Evolutionary conservation across 2,797 vertebrate species (phyloP).

Genomic region (Phrynocephalus guinanensis): DNA sequence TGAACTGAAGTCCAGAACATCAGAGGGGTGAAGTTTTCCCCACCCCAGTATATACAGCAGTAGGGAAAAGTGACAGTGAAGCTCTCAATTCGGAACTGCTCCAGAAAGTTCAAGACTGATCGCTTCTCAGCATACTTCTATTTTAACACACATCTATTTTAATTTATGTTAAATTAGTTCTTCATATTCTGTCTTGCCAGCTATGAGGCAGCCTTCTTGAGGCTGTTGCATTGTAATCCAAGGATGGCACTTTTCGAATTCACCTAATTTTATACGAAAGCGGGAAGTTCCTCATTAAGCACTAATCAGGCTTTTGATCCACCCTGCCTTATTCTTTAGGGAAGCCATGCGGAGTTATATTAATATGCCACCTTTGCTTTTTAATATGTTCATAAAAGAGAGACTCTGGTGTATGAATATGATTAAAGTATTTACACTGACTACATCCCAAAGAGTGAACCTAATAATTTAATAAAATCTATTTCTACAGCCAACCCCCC

Average conservation of each 20-base stretch:
- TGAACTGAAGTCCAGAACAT: neutral
- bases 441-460: constrained; percentile 44
- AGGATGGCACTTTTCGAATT: constrained; percentile 50
- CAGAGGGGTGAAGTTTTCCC: neutral
- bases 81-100: neutral
- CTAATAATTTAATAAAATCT: constrained; percentile 44
- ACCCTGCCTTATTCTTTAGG: constrained; percentile 27
- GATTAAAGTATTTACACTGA: constrained; percentile 58
- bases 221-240: constrained; percentile 31
- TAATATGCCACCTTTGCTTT: constrained; percentile 51
- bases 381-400: constrained; percentile 48
- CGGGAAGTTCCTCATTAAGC: constrained; percentile 60
- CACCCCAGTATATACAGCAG: neutral
- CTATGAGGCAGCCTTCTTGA: constrained; percentile 43
- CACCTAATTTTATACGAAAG: constrained; percentile 59
- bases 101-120: neutral
- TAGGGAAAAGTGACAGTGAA: neutral
- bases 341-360: constrained; percentile 44
- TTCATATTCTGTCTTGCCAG: constrained; percentile 41
- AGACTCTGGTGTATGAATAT: constrained; percentile 38
- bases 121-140: neutral
- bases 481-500: constrained; percentile 18
- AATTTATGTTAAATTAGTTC: constrained; percentile 20
- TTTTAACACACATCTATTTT: constrained; percentile 13
- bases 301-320: constrained; percentile 54